Percentiles rank a stretch among this genome's conserved stretches.
phyloP scores from a whole-genome alignment of 2,113 vertebrate species.

The Nymphicus hollandicus region DNA sequence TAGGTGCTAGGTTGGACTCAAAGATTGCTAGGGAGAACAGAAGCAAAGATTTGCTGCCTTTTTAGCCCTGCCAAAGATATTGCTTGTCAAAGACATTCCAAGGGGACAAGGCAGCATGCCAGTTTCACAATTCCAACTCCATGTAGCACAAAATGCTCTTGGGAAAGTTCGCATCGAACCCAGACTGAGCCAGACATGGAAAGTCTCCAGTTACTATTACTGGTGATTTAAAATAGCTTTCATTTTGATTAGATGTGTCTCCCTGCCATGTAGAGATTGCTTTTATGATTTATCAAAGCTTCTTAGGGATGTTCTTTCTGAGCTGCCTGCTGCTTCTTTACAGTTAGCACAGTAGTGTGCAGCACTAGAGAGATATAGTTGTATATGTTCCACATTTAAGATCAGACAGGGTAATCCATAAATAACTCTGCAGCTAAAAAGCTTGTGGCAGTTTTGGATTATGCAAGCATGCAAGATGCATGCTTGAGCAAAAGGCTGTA shows the following conservation, averaged over 20 bases:
- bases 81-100: neutral
- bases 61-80: neutral
- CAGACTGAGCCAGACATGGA: neutral
- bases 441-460: neutral
- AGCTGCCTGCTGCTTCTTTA: slow-evolving; percentile 1
- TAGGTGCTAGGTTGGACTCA: neutral
- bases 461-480: neutral
- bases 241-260: neutral
- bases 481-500: neutral
- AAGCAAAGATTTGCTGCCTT: neutral
- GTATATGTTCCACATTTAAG: neutral
- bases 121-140: neutral
- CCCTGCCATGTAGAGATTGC: neutral
- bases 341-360: neutral
- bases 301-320: slow-evolving; percentile 27
- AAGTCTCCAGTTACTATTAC: neutral
- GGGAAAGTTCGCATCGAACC: neutral
- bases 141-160: neutral
- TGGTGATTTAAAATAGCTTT: slow-evolving; percentile 28
- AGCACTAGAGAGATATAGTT: neutral
- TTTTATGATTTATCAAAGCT: slow-evolving; percentile 50
- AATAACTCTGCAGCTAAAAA: slow-evolving; percentile 19
- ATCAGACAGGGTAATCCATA: slow-evolving; percentile 28
- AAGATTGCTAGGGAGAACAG: neutral
- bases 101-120: neutral